Evolutionary conservation across 2,797 vertebrate genomes (phyloP), one percentile per base, ranked within the genome.

Genomic region (Echeneis naucrates): DNA sequence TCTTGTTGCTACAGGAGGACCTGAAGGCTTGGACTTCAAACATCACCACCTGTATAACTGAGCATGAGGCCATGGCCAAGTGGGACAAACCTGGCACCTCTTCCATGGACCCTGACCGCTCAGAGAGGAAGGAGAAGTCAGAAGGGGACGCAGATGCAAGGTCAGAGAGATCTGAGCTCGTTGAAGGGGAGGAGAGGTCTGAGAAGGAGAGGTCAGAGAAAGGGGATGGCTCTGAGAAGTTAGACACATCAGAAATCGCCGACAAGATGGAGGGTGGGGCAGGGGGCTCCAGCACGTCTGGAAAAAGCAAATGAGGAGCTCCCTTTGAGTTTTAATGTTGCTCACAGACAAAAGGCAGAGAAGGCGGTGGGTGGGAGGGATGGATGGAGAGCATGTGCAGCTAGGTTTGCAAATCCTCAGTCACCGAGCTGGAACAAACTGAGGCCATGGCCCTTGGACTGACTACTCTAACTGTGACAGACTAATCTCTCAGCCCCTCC

Each of bases 21-120:
- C 92, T 97, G 87, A 97, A 95, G 32, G 91, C 94, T 35, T 98
- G 97, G 97, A 94, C 96, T 60, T 90, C 93, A 56, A 95, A 93
- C n/a, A 92, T 97, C 84, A 89, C 93, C 11, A 62, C 84, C 21
- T 92, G 91, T 2, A 92, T 96, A 56, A 57, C 83, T 0, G 96
- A 98, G 80, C 92, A 97, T 0, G 92, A 93, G 0, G 92, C 94
- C 78, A 94, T 98, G 44, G 87, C 79, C 72, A 96, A 93, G 70
- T 96, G 95, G 95, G 93, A 95, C 64, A 94, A 95, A 77, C 93
- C 93, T 4, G 95, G 94, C 61, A 96, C 96, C 64, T 97, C 96
- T 0, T 95, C 95, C 47, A 96, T 96, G 61, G 96, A 97, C 81
- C 91, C 92, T 0, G 94, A 95, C 71, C 88, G 58, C 71, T 93